Conservation (phyloP, 35 echinoderm and acorn worm species). For the Holothuria glaberrima region DNA sequence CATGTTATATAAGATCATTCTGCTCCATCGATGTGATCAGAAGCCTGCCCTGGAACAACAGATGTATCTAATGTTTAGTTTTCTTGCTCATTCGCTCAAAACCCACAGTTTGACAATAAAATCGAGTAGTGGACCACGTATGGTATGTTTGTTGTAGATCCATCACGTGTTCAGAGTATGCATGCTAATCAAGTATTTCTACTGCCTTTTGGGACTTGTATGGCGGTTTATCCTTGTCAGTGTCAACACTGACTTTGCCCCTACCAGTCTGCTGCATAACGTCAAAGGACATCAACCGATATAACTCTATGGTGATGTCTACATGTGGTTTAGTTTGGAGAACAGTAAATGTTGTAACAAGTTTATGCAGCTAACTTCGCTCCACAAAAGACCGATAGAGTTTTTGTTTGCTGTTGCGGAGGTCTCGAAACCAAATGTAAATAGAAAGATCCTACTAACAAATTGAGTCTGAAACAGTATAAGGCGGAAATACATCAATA, state of each 20-base stretch:
- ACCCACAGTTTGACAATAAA: no score
- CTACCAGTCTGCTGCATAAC: not conserved
- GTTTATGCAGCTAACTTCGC: constrained; percentile 10
- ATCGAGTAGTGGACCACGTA: no score
- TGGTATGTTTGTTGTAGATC: no score
- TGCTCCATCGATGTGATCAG: no score
- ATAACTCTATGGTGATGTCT: not conserved
- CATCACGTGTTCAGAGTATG: no score
- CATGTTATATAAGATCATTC: no score
- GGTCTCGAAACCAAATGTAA: constrained; percentile 39
- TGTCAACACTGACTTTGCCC: constrained; percentile 41
- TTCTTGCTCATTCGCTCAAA: no score
- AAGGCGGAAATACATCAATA: constrained; percentile 33
- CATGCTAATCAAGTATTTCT: no score
- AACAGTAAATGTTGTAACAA: constrained; percentile 42
- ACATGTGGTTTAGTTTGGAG: not conserved
- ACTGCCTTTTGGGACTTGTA: no score
- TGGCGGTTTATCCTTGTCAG: no score
- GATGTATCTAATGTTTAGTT: no score
- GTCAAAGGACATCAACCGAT: not conserved
- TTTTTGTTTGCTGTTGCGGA: constrained; percentile 1
- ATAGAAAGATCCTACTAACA: not conserved
- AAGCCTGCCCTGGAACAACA: no score
- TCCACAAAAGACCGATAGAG: constrained; percentile 2
- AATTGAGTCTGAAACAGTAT: not conserved